phyloP scores from a whole-genome alignment of 2,888 invertebrate species.

The Synanthedon andrenaeformis region DNA sequence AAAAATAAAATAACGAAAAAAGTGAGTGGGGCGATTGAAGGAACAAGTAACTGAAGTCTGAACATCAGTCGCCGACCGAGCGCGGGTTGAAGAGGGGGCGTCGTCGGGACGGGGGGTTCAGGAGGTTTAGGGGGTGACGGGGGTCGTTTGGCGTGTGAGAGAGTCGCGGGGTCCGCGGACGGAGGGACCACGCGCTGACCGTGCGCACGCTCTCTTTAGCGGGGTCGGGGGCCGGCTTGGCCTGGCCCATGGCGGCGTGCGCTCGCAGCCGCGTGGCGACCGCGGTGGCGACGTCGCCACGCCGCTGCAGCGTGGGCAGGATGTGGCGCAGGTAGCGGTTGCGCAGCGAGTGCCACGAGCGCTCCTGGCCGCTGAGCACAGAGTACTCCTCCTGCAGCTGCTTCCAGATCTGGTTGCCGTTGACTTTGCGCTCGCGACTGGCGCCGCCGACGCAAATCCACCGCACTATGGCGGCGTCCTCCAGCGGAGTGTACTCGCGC shows the following conservation, averaged over 20 bases:
- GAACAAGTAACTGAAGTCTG: too few relatives aligned
- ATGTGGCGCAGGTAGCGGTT: conserved; percentile 58
- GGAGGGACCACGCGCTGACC: conserved; percentile 15
- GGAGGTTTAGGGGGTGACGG: not conserved
- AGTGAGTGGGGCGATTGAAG: too few relatives aligned
- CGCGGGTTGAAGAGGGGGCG: not conserved
- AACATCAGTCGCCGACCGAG: not conserved
- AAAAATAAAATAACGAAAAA: too few relatives aligned
- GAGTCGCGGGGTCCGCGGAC: conserved; percentile 3
- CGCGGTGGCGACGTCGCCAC: conserved; percentile 1
- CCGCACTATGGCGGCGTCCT: conserved; percentile 46
- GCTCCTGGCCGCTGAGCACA: conserved; percentile 27
- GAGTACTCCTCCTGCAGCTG: conserved; percentile 26
- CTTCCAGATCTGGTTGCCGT: conserved; percentile 50
- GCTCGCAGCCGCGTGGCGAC: conserved; percentile 25
- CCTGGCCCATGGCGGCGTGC: conserved; percentile 23
- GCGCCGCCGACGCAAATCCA: conserved; percentile 27
- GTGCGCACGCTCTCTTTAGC: too few relatives aligned
- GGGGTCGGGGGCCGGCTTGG: not conserved
- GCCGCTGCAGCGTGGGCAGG: conserved; percentile 30
- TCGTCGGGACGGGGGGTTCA: not conserved
- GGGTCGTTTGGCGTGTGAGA: not conserved
- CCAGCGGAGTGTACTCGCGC: conserved; percentile 35
- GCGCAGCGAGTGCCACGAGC: conserved; percentile 58
- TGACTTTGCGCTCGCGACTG: conserved; percentile 30